phyloP scores from a whole-genome alignment of 2,113 vertebrate species.

The Struthio camelus region DNA sequence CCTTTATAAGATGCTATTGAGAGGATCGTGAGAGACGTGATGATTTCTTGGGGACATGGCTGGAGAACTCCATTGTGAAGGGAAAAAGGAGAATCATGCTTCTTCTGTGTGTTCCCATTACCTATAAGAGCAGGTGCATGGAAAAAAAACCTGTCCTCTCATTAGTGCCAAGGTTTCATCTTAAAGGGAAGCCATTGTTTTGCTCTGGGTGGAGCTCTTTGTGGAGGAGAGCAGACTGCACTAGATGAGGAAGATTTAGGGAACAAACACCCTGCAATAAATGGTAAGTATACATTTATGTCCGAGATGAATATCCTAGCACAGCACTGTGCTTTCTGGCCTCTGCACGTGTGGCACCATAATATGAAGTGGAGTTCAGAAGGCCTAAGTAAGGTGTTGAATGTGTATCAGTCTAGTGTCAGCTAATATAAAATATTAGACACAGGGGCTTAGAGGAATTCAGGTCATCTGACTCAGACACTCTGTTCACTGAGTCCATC shows the following conservation, averaged over 20 bases:
- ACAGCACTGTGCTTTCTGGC: neutral
- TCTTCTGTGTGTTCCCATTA: neutral
- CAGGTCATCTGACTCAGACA: constrained; percentile 50
- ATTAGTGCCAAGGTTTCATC: neutral
- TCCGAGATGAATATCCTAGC: neutral
- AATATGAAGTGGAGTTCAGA: neutral
- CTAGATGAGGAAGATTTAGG: neutral
- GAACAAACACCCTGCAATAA: neutral
- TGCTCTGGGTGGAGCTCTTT: neutral
- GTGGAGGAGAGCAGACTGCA: neutral
- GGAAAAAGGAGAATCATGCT: neutral
- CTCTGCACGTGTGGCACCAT: neutral
- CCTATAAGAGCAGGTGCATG: neutral
- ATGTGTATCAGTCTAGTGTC: neutral
- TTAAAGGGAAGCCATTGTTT: neutral
- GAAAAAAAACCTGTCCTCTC: neutral
- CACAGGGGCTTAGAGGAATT: constrained; percentile 33
- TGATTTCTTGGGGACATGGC: neutral
- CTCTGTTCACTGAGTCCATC: neutral
- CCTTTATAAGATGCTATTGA: constrained; percentile 7
- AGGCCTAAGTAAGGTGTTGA: constrained; percentile 39
- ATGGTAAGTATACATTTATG: neutral
- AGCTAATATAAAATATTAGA: constrained; percentile 15
- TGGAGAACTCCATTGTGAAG: neutral
- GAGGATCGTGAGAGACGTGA: neutral